These are phyloP conservation scores for Caenorhabditis imperialis DNA, from an alignment of 2,888 invertebrate genomes.

Conservation along the genomic window DNA sequence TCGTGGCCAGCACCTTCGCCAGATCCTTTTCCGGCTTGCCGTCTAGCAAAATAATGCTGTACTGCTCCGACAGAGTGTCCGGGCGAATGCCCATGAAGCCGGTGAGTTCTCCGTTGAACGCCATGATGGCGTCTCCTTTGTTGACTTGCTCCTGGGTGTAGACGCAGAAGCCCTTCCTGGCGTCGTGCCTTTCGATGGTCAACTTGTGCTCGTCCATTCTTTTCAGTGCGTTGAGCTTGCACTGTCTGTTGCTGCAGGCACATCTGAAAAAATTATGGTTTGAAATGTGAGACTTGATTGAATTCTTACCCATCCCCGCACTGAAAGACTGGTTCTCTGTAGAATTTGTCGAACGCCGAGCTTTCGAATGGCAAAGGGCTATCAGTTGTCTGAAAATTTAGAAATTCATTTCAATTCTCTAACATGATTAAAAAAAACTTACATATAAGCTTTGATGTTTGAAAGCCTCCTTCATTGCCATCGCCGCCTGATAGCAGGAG, in stretches of 20 bases:
- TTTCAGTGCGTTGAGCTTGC: neutral
- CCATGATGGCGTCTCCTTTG: neutral
- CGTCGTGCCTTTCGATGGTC: neutral
- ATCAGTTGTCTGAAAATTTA: no score
- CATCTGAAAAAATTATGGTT: neutral
- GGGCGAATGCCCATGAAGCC: neutral
- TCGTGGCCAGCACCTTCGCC: neutral
- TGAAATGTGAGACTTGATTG: no score
- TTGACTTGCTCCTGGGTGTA: neutral
- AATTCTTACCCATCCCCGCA: no score
- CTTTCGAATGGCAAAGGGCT: no score
- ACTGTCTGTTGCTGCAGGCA: neutral
- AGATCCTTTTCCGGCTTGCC: neutral
- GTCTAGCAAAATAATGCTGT: neutral
- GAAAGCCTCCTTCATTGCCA: no score
- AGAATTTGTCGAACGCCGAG: no score
- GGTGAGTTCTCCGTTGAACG: conserved; percentile 2
- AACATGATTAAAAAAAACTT: no score
- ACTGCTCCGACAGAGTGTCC: neutral
- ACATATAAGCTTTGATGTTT: no score
- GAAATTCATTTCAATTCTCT: no score
- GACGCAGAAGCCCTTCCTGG: neutral
- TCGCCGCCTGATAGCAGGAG: no score
- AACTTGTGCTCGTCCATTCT: neutral
- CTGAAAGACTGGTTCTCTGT: no score